Evolutionary conservation across 2,797 vertebrate species (phyloP).

Genomic region (Sebastes cheni): DNA sequence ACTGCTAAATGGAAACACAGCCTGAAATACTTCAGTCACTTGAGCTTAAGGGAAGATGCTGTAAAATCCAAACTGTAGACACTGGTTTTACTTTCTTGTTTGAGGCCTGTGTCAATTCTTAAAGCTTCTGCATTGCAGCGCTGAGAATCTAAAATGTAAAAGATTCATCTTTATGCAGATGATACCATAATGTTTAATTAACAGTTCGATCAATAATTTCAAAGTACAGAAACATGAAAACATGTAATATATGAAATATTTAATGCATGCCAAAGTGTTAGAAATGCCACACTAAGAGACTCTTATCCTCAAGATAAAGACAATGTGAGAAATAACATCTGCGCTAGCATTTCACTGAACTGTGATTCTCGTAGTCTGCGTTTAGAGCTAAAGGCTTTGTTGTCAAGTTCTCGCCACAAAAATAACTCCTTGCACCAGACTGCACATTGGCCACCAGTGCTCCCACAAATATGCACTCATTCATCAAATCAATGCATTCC

Average conservation of each 20-base stretch:
- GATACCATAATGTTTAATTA: not conserved
- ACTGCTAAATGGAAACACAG: constrained; percentile 67
- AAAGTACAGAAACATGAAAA: not conserved
- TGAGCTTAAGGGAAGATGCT: constrained; percentile 36
- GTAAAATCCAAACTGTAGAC: constrained; percentile 53
- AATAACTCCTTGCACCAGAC: constrained; percentile 80
- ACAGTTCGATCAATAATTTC: not conserved
- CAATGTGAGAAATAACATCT: constrained; percentile 49
- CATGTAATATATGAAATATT: not conserved
- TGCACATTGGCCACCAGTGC: constrained; percentile 83
- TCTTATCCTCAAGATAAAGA: constrained; percentile 23
- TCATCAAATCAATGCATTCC: constrained; percentile 85
- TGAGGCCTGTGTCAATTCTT: not conserved
- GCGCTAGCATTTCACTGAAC: constrained; percentile 54
- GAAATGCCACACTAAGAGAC: constrained; percentile 1
- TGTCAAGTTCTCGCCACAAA: constrained; percentile 76
- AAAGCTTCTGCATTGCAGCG: not conserved
- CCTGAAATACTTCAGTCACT: constrained; percentile 58
- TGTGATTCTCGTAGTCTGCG: constrained; percentile 60
- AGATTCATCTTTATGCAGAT: constrained; percentile 17
- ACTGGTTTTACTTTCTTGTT: not conserved
- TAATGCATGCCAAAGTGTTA: not conserved
- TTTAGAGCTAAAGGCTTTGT: constrained; percentile 77
- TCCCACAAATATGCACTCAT: constrained; percentile 83
- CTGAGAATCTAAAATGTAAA: not conserved